Evolutionary conservation across 2,888 invertebrate genomes (phyloP).

Genomic region (Odontothrips loti): DNA sequence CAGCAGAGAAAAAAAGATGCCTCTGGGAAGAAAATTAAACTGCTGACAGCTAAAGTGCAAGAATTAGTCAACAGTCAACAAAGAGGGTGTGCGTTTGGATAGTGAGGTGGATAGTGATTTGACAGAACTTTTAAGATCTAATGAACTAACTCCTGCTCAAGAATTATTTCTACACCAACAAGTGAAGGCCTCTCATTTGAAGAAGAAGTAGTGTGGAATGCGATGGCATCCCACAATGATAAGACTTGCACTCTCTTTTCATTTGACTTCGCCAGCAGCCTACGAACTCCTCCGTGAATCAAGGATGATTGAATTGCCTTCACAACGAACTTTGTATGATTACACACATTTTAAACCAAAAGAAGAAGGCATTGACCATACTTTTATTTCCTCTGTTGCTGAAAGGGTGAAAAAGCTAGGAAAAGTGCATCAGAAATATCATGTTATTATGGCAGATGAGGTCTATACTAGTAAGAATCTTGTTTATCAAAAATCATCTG

Average conservation of each 20-base stretch:
- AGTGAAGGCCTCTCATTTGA: neutral
- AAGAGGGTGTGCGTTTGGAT: neutral
- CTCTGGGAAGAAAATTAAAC: neutral
- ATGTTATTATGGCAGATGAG: conserved; percentile 9
- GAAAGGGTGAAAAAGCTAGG: neutral
- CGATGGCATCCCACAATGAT: conserved; percentile 4
- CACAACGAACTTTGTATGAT: neutral
- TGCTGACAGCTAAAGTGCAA: neutral
- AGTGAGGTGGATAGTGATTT: neutral
- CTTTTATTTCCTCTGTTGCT: neutral
- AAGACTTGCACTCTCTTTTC: neutral
- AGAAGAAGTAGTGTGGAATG: neutral
- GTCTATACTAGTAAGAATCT: neutral
- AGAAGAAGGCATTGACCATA: neutral
- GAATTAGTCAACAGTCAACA: neutral
- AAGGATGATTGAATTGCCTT: neutral
- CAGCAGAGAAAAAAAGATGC: neutral
- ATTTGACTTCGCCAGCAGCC: neutral
- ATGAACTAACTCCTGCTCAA: neutral
- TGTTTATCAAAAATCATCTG: neutral
- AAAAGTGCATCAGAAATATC: neutral
- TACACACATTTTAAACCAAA: neutral
- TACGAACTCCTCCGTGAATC: neutral
- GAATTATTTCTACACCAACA: neutral
- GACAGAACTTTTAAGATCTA: neutral